These are phyloP conservation scores for Accipiter virgatus DNA, from an alignment of 2,113 vertebrate species.

Conservation along the genomic window DNA sequence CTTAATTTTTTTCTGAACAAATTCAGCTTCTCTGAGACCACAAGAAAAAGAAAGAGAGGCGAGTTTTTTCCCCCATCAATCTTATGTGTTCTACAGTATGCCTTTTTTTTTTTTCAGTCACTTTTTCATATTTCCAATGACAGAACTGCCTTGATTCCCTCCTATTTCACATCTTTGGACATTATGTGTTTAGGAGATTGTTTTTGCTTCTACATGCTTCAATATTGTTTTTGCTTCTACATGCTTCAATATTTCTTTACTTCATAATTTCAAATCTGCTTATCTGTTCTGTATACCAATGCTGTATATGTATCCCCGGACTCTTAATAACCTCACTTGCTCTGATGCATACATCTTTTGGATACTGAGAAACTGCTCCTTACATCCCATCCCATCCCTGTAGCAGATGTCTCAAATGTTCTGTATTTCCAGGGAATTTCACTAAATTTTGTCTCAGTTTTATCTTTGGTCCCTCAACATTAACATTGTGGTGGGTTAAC, in stretches of 20 bases:
- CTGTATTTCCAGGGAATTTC: not conserved
- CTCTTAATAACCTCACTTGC: not conserved
- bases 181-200: not conserved
- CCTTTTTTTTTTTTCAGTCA: not conserved
- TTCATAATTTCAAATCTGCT: not conserved
- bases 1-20: not conserved
- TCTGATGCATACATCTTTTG: not conserved
- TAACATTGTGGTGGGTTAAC: not conserved
- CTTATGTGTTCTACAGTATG: not conserved
- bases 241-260: not conserved
- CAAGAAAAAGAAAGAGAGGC: not conserved
- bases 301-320: not conserved
- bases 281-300: not conserved
- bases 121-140: not conserved
- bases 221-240: not conserved
- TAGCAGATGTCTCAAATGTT: not conserved
- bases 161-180: not conserved
- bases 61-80: not conserved
- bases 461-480: not conserved
- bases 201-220: not conserved
- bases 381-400: not conserved
- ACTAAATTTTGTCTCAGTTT: not conserved
- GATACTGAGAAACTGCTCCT: not conserved
- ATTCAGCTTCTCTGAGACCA: not conserved
- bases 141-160: not conserved